phyloP scores from a whole-genome alignment of 2,888 invertebrate genomes.

The Isoperla grammatica region DNA sequence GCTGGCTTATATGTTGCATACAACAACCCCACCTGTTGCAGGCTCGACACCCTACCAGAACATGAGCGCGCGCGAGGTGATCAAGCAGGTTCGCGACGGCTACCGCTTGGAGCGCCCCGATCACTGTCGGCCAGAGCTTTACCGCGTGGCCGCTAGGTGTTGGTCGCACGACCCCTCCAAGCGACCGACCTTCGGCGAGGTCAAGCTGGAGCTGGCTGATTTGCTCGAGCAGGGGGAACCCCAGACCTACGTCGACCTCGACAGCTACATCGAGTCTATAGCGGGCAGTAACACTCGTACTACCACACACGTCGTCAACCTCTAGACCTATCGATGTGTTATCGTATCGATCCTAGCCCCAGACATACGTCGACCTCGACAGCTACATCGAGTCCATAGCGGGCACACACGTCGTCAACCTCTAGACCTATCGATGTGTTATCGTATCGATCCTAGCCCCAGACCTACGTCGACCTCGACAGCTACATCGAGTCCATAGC shows the following conservation, averaged over 20 bases:
- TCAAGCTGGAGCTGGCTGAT: constrained; percentile 51
- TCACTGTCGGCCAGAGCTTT: constrained; percentile 68
- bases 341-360: too few species aligned
- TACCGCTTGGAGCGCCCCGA: constrained; percentile 71
- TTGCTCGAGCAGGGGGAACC: constrained; percentile 55
- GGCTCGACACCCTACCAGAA: constrained; percentile 84
- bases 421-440: too few species aligned
- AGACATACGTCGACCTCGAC: constrained; percentile 63
- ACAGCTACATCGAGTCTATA: constrained; percentile 50
- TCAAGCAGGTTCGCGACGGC: constrained; percentile 71
- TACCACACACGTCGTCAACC: neutral
- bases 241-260: constrained; percentile 62
- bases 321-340: too few species aligned
- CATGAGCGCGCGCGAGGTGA: constrained; percentile 77
- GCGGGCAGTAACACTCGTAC: neutral
- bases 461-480: constrained; percentile 63
- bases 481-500: too few species aligned
- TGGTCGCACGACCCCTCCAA: constrained; percentile 65
- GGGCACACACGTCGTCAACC: neutral
- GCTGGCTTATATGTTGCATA: too few species aligned
- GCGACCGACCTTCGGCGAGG: constrained; percentile 64
- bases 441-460: too few species aligned
- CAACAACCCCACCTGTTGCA: too few species aligned
- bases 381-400: constrained; percentile 48
- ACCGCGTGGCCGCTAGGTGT: constrained; percentile 56